phyloP scores from a whole-genome alignment of 2,797 vertebrate species.

The Mergus octosetaceus region DNA sequence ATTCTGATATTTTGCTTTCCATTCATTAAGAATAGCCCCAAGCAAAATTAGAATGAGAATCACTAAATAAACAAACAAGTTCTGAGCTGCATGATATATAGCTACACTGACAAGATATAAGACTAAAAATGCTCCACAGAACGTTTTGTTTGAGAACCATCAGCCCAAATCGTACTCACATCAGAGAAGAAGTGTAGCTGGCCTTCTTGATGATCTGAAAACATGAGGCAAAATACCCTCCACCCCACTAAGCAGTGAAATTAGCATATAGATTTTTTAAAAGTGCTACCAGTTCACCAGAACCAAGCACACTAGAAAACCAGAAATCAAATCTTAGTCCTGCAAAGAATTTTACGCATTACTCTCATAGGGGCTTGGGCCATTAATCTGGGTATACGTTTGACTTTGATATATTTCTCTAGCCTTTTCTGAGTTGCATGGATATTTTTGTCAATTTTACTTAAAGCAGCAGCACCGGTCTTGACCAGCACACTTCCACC shows the following conservation, averaged over 20 bases:
- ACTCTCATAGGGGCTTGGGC: neutral
- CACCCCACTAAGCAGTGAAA: neutral
- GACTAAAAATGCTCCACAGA: neutral
- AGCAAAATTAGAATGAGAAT: conserved; percentile 65
- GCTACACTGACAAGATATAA: neutral
- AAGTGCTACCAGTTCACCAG: neutral
- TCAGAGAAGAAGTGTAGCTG: neutral
- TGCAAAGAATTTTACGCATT: neutral
- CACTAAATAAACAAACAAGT: conserved; percentile 65
- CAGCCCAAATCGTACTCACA: neutral
- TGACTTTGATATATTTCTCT: neutral
- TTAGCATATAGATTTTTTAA: neutral
- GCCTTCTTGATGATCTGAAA: neutral
- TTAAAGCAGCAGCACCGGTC: neutral
- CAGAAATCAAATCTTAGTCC: neutral
- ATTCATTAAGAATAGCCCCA: conserved; percentile 68
- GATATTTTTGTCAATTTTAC: neutral
- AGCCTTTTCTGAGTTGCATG: neutral
- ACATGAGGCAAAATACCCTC: neutral
- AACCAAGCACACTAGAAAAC: neutral
- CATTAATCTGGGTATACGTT: neutral
- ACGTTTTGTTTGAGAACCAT: neutral
- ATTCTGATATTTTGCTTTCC: conserved; percentile 69
- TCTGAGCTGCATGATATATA: neutral
- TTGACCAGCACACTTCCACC: neutral